A percentile compares a stretch with the other conserved stretches of the same genome.
These are phyloP conservation scores for Ischnus inquisitorius DNA, from an alignment of 2,888 invertebrate genomes.

Conservation along the genomic window DNA sequence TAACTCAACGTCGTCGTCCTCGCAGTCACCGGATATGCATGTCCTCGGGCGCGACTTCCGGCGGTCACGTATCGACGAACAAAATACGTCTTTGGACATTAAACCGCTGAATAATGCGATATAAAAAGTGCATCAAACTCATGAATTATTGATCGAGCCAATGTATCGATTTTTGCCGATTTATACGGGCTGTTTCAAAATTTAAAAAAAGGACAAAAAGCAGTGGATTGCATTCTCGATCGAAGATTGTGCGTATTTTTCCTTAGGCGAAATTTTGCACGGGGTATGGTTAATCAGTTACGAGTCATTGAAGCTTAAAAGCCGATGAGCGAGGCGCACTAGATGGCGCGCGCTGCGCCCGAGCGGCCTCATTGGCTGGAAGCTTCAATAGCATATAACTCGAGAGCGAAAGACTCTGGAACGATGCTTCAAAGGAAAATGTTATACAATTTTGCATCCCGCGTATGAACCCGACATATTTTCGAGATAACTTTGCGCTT, in stretches of 20 bases:
- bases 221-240: not conserved
- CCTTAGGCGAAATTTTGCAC: not conserved
- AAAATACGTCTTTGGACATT: slow-evolving; percentile 40
- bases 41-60: slow-evolving; percentile 79
- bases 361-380: not conserved
- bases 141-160: not conserved
- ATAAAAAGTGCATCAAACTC: not conserved
- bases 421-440: not conserved
- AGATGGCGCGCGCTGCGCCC: not conserved
- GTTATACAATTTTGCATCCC: not conserved
- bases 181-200: not conserved
- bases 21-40: slow-evolving; percentile 77
- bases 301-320: not conserved
- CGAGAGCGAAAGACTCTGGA: not conserved
- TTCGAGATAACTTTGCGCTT: not conserved
- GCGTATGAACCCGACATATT: not conserved
- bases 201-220: not conserved
- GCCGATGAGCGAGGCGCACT: not conserved
- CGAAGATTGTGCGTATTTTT: not conserved
- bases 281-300: not conserved
- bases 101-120: slow-evolving; percentile 12
- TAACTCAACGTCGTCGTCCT: slow-evolving; percentile 43
- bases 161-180: not conserved
- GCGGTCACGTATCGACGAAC: slow-evolving; percentile 79
- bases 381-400: slow-evolving; percentile 1